Evolutionary conservation across 2,888 invertebrate species (phyloP).

Genomic region (Agonum fuliginosum): DNA sequence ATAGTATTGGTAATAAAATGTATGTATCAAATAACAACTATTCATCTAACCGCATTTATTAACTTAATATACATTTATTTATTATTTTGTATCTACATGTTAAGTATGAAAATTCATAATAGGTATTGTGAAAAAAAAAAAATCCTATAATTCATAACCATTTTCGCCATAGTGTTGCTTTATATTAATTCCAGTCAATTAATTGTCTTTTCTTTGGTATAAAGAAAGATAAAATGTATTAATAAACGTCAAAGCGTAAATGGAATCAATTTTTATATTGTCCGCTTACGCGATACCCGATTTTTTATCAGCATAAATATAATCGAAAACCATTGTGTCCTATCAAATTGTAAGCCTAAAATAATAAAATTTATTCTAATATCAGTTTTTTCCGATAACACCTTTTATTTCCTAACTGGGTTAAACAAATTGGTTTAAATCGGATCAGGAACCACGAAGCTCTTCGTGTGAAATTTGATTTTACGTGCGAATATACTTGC

Average conservation of each 20-base stretch:
- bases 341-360: constrained; percentile 7
- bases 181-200: constrained; percentile 31
- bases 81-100: too few species aligned
- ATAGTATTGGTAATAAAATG: too few species aligned
- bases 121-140: not conserved
- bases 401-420: constrained; percentile 42
- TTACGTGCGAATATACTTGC: not conserved
- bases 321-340: constrained; percentile 4
- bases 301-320: constrained; percentile 35
- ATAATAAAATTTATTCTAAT: constrained; percentile 29
- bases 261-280: constrained; percentile 43
- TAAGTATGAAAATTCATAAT: not conserved
- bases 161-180: not conserved
- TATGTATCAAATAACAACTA: too few species aligned
- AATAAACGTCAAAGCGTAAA: constrained; percentile 37
- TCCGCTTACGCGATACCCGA: constrained; percentile 16
- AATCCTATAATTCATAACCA: not conserved
- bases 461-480: constrained; percentile 28
- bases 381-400: constrained; percentile 32
- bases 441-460: constrained; percentile 17
- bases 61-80: too few species aligned
- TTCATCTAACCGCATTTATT: too few species aligned
- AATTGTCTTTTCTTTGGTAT: constrained; percentile 17
- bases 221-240: constrained; percentile 42
- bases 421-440: constrained; percentile 43